phyloP scores from a whole-genome alignment of 2,797 vertebrate species.

The Myotis daubentonii region DNA sequence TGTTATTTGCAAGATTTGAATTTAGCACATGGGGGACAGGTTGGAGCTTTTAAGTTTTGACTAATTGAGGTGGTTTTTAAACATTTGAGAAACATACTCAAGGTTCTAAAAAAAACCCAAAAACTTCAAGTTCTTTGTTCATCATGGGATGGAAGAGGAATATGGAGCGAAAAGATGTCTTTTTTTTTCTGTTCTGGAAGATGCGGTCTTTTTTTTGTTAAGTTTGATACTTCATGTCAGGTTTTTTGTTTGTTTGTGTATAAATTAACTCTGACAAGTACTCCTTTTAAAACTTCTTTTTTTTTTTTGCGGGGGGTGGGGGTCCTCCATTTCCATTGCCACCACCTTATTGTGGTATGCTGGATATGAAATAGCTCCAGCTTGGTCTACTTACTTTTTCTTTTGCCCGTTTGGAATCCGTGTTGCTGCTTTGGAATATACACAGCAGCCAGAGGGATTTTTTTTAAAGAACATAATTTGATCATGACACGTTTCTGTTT shows the following conservation, averaged over 20 bases:
- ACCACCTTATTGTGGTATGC: background rate
- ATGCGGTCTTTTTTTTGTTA: background rate
- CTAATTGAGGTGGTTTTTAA: background rate
- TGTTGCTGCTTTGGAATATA: background rate
- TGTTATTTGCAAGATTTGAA: constrained; percentile 7
- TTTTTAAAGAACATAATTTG: background rate
- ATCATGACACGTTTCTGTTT: constrained; percentile 1
- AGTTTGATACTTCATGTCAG: background rate
- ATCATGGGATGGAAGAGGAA: background rate
- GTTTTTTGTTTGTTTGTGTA: background rate
- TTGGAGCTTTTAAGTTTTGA: background rate
- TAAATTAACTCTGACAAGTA: background rate
- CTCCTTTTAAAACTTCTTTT: background rate
- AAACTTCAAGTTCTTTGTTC: background rate
- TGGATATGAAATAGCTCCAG: background rate
- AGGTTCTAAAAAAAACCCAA: background rate
- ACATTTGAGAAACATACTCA: background rate
- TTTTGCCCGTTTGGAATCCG: background rate
- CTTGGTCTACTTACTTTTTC: background rate
- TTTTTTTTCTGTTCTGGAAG: background rate
- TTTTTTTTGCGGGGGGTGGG: background rate
- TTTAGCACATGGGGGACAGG: background rate
- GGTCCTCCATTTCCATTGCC: background rate
- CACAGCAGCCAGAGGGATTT: background rate
- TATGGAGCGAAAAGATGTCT: background rate